Conservation (phyloP, 2,113 vertebrate genomes). For the Perognathus longimembris region DNA sequence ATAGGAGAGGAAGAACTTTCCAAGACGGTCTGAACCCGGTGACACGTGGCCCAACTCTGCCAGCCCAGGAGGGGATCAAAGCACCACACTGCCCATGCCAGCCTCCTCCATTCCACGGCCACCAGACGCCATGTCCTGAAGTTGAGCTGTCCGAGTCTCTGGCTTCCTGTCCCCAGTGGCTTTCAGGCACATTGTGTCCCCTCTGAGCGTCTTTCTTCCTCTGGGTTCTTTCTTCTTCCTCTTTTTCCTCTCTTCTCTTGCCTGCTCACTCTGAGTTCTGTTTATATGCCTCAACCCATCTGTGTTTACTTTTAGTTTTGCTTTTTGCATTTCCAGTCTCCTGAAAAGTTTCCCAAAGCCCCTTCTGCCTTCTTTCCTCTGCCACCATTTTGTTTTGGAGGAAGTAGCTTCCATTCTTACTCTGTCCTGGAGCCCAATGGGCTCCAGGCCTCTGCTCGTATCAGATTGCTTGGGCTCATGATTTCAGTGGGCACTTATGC, state of each 20-base stretch:
- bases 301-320: conserved; percentile 40
- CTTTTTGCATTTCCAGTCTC: conserved; percentile 23
- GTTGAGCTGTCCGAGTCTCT: background rate
- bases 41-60: background rate
- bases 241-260: conserved; percentile 51
- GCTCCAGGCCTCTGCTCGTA: background rate
- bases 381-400: background rate
- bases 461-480: background rate
- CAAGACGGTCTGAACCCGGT: conserved; percentile 28
- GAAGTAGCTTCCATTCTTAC: background rate
- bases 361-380: background rate
- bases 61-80: background rate
- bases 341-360: background rate
- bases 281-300: background rate
- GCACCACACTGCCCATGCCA: background rate
- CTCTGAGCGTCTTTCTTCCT: conserved; percentile 53
- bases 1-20: conserved; percentile 34
- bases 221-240: conserved; percentile 61
- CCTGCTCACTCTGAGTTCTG: conserved; percentile 17
- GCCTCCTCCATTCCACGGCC: background rate
- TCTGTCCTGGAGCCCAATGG: background rate
- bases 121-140: conserved; percentile 26
- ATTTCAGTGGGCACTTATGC: background rate
- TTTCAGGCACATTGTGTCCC: conserved; percentile 65
- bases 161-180: conserved; percentile 64